These are phyloP conservation scores for Actias luna DNA, from an alignment of 2,888 invertebrate genomes.

Conservation along the genomic window DNA sequence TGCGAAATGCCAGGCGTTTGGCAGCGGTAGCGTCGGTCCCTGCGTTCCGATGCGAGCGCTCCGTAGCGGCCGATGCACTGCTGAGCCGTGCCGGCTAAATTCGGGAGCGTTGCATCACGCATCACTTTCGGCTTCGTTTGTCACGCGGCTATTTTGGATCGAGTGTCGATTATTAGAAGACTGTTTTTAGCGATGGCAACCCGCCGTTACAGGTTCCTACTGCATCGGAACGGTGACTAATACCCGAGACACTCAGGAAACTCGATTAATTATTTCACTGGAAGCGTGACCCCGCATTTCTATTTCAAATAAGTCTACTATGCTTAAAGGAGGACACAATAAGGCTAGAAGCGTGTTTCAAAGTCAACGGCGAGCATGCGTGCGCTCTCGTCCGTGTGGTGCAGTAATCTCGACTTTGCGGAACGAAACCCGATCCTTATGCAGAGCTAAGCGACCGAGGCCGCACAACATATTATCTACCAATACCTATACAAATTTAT, in stretches of 20 bases:
- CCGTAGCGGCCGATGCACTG: slow-evolving; percentile 73
- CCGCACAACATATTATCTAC: slow-evolving; percentile 27
- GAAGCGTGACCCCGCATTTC: slow-evolving; percentile 61
- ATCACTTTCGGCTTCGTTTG: slow-evolving; percentile 80
- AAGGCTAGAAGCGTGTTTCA: neutral
- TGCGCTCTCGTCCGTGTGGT: slow-evolving; percentile 23
- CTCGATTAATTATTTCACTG: slow-evolving; percentile 54
- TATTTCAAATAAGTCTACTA: slow-evolving; percentile 61
- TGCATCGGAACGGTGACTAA: slow-evolving; percentile 58
- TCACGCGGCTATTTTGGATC: slow-evolving; percentile 77
- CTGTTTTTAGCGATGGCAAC: slow-evolving; percentile 66
- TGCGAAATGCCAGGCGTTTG: slow-evolving; percentile 79
- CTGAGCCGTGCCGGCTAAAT: slow-evolving; percentile 70
- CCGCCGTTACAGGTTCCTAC: slow-evolving; percentile 43
- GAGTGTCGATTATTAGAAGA: slow-evolving; percentile 78
- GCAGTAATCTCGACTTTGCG: slow-evolving; percentile 77
- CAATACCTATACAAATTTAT: neutral
- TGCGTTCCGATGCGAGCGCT: slow-evolving; percentile 37
- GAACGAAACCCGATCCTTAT: slow-evolving; percentile 75
- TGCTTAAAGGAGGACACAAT: slow-evolving; percentile 37
- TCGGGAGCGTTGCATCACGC: slow-evolving; percentile 79
- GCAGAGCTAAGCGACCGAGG: slow-evolving; percentile 69
- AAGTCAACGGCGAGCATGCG: neutral
- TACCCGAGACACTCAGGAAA: slow-evolving; percentile 52
- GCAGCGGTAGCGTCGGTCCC: slow-evolving; percentile 60